Conservation (phyloP, 2,113 vertebrate species). For the Burhinus bistriatus region DNA sequence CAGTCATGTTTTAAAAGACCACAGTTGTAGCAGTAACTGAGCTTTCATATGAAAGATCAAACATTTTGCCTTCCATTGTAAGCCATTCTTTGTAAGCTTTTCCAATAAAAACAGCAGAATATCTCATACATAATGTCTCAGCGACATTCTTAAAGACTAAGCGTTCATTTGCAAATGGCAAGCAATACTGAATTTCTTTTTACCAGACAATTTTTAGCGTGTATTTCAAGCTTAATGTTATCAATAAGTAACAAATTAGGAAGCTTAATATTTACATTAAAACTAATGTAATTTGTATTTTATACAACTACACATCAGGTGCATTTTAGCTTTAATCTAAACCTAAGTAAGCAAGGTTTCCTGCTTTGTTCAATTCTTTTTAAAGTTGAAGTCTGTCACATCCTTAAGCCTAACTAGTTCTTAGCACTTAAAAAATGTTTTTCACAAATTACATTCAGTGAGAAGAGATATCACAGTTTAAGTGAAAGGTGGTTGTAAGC, state of each 20-base stretch:
- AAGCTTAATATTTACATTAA: neutral
- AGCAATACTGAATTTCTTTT: conserved; percentile 2
- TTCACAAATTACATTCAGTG: neutral
- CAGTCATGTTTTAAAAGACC: conserved; percentile 45
- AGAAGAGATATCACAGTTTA: neutral
- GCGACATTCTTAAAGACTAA: conserved; percentile 26
- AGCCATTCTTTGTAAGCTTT: conserved; percentile 47
- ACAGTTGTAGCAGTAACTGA: conserved; percentile 26
- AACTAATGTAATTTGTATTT: neutral
- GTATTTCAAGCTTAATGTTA: conserved; percentile 8
- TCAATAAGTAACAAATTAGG: conserved; percentile 9
- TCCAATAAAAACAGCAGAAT: conserved; percentile 57
- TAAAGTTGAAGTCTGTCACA: neutral
- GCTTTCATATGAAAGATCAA: conserved; percentile 57
- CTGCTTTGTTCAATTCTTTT: neutral
- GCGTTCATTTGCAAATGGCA: neutral
- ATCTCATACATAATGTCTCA: conserved; percentile 59
- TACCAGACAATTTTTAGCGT: neutral
- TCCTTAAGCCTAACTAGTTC: neutral
- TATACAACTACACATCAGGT: neutral
- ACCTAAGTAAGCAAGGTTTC: neutral
- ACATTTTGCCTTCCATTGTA: conserved; percentile 45
- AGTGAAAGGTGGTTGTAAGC: conserved; percentile 1
- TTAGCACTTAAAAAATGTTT: conserved; percentile 2
- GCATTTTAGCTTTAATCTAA: neutral